Base-by-base conservation (phyloP, 37 sponge, comb jelly and placozoan species). In the Geodia barretti region DNA sequence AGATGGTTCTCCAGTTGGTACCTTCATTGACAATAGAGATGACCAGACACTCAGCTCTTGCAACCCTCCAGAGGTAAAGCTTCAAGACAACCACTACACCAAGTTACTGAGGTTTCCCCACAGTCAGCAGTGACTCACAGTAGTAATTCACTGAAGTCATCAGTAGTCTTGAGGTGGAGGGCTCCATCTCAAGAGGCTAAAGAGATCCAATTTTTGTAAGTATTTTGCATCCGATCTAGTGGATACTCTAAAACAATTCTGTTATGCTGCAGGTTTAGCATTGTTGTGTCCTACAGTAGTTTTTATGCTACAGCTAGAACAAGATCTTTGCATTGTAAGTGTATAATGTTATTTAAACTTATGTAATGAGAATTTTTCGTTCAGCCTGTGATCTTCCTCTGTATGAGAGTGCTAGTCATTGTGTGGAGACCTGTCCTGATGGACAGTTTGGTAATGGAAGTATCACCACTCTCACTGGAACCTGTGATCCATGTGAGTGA, bases 91-190 rank as follows among this genome's bases (percentile, higher is more conserved):
- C 54, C 7, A 7, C 14, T 17, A 14, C 7, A 47, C 54, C 54
- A 17, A 47, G n/a, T n/a, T n/a, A n/a, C n/a, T n/a, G n/a, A n/a
- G n/a, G n/a, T n/a, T n/a, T n/a, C n/a, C n/a, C n/a, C 54, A 47
- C 40, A 80, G 81, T 42, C 36, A 42, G 83, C 65, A 61, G 74
- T 60, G 34, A 82, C 83, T n/a, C 83, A 82, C 58, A 62, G 28
- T 20, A 64, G 25, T 1, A 39, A 1, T 41, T 9, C 1, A 47
- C 67, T 43, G 14, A 83, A 83, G 29, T 41, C 61, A 58, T 68
- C 69, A 24, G 61, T 83, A 0, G 68, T 60, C n/a, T 11, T 83
- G 2, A 11, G 19, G 3, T 83, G 84, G 84, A 83, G 60, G 21
- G 84, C 84, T 34, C 84, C 84, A 24, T 9, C 76, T 36, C 60